Evolutionary conservation across 1,140 invertebrate genomes (phyloP).

Genomic region (Drosophila yakuba): DNA sequence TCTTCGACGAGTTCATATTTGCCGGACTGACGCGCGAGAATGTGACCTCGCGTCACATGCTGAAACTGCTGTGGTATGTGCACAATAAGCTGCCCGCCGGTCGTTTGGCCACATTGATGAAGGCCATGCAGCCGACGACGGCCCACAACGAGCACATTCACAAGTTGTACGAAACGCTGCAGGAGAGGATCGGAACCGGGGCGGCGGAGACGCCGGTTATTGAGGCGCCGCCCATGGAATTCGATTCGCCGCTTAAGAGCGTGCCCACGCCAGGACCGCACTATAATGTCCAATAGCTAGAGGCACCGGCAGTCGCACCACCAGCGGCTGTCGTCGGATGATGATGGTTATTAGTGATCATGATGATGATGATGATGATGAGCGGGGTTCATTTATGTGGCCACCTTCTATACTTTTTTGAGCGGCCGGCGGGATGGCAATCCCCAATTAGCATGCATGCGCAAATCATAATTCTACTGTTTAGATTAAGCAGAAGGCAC

Average conservation of each 20-base stretch:
- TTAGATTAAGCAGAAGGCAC: conserved; percentile 7
- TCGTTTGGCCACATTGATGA: conserved; percentile 92
- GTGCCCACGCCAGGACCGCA: conserved; percentile 93
- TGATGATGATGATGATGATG: background rate
- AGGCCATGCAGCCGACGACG: conserved; percentile 93
- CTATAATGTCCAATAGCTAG: conserved; percentile 83
- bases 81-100: conserved; percentile 93
- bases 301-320: conserved; percentile 40
- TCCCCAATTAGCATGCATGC: conserved; percentile 1
- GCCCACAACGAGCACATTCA: conserved; percentile 95
- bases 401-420: background rate
- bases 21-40: conserved; percentile 94
- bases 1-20: conserved; percentile 98
- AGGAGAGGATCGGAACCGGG: conserved; percentile 89
- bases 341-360: background rate
- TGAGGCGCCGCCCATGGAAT: conserved; percentile 83
- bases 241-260: conserved; percentile 93
- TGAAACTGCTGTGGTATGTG: conserved; percentile 97
- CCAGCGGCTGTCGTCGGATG: conserved; percentile 47
- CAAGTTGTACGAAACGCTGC: conserved; percentile 90
- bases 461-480: conserved; percentile 10
- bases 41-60: conserved; percentile 94
- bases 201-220: conserved; percentile 88
- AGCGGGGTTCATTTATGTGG: background rate
- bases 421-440: background rate